Base-by-base conservation (phyloP, 2,888 invertebrate species). In the Epinotia bilunana region DNA sequence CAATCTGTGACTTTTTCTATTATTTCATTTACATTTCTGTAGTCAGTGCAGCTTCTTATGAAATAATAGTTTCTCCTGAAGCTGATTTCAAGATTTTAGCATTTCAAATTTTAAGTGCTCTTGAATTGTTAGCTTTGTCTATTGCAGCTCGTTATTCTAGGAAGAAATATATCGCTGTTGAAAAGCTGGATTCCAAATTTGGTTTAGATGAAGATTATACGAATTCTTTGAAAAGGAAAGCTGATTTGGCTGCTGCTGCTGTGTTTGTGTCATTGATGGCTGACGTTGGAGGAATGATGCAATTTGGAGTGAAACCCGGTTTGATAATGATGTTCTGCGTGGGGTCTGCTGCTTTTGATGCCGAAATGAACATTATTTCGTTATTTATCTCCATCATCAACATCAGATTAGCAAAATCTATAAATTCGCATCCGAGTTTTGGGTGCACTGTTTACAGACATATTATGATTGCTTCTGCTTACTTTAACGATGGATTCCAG, bases 371-470 rank as follows among this genome's bases (percentile, higher is more conserved):
- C 0, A 86, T 90, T 12, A 82, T 85, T 28, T 80, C 86, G 33
- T 77, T 90, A 33, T 55, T 91, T 6, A 84, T 91, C 39, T 83
- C 87, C 53, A 82, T 82, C 2, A 82, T 91, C 3, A 92, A 90
- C 79, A 75, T 86, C 12, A 87, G 88, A 72, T 77, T 92, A 33
- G 57, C 76, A 0, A 81, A 81, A 55, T 77, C 90, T 13, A 81
- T 83, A 0, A 72, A 80, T 9, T 77, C 76, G 3, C 76, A 78
- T 11, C 80, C 84, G 0, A 79, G 76, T 61, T 68, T 75, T 46
- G 90, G 88, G 0, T 86, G 86, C 0, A 86, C 83, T 55, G 77
- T 89, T 0, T 92, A 90, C 63, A 84, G 88, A 13, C 85, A 89
- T 77, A 72, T 90, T 18, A 69, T 92, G 33, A 80, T 90, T 20